Evolutionary conservation across 2,888 invertebrate species (phyloP).

Genomic region (Catocala sponsa): DNA sequence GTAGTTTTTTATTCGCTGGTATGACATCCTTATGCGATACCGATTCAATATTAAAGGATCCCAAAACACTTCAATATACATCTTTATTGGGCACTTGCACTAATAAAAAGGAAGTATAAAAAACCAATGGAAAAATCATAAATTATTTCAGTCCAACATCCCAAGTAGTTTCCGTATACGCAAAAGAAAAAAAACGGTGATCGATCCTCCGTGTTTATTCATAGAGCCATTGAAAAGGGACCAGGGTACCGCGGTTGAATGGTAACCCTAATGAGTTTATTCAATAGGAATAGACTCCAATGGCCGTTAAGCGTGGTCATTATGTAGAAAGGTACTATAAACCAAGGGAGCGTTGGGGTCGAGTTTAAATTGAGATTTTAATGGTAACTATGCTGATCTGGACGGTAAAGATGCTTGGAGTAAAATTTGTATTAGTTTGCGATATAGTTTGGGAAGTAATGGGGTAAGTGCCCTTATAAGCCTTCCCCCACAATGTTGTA

Average conservation of each 20-base stretch:
- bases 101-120: conserved; percentile 1
- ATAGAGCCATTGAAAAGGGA: conserved; percentile 34
- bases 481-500: neutral
- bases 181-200: conserved; percentile 14
- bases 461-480: conserved; percentile 6
- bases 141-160: conserved; percentile 14
- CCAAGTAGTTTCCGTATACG: neutral
- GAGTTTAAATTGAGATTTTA: conserved; percentile 42
- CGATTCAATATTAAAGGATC: too few species aligned
- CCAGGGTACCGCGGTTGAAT: conserved; percentile 31
- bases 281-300: conserved; percentile 48
- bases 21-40: too few species aligned
- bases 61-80: neutral
- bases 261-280: conserved; percentile 49
- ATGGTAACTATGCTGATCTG: conserved; percentile 32
- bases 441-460: neutral
- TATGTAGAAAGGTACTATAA: conserved; percentile 45
- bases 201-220: conserved; percentile 28
- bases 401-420: conserved; percentile 26
- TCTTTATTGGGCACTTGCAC: neutral
- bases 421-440: conserved; percentile 22
- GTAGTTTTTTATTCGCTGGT: too few species aligned
- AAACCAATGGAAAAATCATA: conserved; percentile 2
- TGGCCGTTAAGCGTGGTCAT: conserved; percentile 44
- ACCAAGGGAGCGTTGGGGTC: conserved; percentile 36